A percentile compares a stretch with the other conserved stretches of the same genome.
phyloP scores from a whole-genome alignment of 2,888 invertebrate species.

The Parthenolecanium corni region DNA sequence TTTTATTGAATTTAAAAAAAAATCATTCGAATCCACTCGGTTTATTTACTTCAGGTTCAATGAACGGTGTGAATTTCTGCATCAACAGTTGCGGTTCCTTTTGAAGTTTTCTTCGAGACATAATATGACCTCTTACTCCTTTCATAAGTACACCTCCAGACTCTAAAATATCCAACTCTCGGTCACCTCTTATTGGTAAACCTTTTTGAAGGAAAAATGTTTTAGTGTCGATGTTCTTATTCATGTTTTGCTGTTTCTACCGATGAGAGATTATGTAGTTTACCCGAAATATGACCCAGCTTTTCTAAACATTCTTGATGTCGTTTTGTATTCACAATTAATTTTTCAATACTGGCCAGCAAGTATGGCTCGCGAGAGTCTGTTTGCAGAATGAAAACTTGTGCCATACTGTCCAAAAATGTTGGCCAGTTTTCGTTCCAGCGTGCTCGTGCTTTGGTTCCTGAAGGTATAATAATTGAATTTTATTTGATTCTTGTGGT shows the following conservation, averaged over 20 bases:
- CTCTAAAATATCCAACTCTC: not conserved
- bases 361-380: conserved; percentile 4
- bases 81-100: not conserved
- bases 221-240: not conserved
- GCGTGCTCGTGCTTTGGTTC: conserved; percentile 3
- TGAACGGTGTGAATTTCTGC: conserved; percentile 11
- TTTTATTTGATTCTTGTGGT: too few relatives aligned
- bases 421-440: conserved; percentile 22
- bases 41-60: not conserved
- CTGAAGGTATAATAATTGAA: not conserved
- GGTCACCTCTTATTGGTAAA: not conserved
- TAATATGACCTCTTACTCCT: conserved; percentile 3
- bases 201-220: not conserved
- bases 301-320: not conserved
- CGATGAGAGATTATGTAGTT: not conserved
- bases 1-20: too few relatives aligned
- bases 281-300: conserved; percentile 1
- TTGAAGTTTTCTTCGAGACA: not conserved
- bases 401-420: conserved; percentile 14
- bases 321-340: not conserved
- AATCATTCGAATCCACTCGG: too few relatives aligned
- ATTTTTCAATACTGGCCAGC: conserved; percentile 2
- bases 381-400: conserved; percentile 3
- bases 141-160: conserved; percentile 9
- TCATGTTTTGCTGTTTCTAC: not conserved